A percentile compares a stretch with the other conserved stretches of the same genome.
Evolutionary conservation across 2,113 vertebrate species (phyloP).

Genomic region (Coracopsis vasa): DNA sequence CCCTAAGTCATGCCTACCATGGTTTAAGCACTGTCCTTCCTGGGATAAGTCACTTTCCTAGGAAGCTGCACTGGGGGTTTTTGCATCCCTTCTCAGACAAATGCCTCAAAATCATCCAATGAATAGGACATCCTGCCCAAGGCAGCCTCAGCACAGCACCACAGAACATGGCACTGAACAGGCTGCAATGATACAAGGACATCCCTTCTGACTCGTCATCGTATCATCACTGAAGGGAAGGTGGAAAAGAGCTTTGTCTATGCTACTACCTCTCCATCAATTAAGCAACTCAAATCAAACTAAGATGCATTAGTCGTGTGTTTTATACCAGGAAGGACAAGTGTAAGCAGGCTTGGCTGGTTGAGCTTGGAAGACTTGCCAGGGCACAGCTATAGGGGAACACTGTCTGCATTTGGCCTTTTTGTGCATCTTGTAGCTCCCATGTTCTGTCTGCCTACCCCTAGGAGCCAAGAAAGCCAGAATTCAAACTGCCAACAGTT

Average conservation of each 20-base stretch:
- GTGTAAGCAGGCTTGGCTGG: not conserved
- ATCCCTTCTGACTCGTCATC: constrained; percentile 89
- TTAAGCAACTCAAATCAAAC: not conserved
- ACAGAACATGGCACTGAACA: constrained; percentile 76
- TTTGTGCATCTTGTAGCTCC: not conserved
- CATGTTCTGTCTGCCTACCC: not conserved
- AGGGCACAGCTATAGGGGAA: not conserved
- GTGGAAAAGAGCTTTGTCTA: not conserved
- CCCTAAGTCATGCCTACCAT: not conserved
- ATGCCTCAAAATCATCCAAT: constrained; percentile 85
- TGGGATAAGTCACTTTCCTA: not conserved
- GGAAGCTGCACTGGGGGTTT: fast-evolving
- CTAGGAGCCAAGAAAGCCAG: not conserved
- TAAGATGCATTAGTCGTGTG: not conserved
- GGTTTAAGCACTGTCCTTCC: not conserved
- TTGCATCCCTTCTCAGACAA: constrained; percentile 86
- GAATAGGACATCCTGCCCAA: constrained; percentile 46
- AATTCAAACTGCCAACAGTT: not conserved
- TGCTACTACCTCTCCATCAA: not conserved
- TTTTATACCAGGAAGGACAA: not conserved
- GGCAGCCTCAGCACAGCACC: constrained; percentile 54
- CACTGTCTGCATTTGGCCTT: not conserved
- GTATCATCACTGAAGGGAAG: constrained; percentile 83
- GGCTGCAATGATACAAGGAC: constrained; percentile 26
- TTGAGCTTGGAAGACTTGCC: not conserved